Percentiles rank a stretch among this genome's conserved stretches.
Conservation (phyloP, 35 echinoderm and acorn worm species). For the Strongylocentrotus purpuratus region DNA sequence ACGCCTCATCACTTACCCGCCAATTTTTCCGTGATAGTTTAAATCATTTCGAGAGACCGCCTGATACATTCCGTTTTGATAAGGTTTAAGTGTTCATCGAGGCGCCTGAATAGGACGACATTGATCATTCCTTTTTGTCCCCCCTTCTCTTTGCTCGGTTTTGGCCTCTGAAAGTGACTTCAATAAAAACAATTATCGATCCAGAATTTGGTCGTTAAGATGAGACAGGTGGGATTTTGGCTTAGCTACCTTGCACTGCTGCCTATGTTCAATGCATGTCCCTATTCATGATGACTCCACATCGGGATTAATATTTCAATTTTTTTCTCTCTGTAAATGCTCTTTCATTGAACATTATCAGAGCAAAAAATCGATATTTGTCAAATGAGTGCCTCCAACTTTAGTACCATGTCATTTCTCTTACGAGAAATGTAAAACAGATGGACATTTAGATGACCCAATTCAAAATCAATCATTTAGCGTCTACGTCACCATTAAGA, state of each 20-base stretch:
- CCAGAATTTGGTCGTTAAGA: not conserved
- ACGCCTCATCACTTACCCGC: not conserved
- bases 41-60: slow-evolving; percentile 1
- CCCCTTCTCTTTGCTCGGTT: not conserved
- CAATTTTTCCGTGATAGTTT: not conserved
- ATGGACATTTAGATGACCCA: too few species aligned
- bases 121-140: not conserved
- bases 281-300: not conserved
- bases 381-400: not conserved
- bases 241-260: not conserved
- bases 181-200: not conserved
- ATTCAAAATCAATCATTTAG: too few species aligned
- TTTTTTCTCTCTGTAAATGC: not conserved
- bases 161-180: not conserved
- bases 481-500: too few species aligned
- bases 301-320: not conserved
- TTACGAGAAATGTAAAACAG: too few species aligned
- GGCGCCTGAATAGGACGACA: not conserved
- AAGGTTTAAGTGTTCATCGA: not conserved
- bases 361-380: not conserved
- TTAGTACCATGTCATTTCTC: too few species aligned
- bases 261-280: not conserved
- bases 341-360: not conserved
- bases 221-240: not conserved
- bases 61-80: not conserved